Evolutionary conservation across 35 echinoderm and acorn worm species (phyloP).

Genomic region (Ptychodera flava): DNA sequence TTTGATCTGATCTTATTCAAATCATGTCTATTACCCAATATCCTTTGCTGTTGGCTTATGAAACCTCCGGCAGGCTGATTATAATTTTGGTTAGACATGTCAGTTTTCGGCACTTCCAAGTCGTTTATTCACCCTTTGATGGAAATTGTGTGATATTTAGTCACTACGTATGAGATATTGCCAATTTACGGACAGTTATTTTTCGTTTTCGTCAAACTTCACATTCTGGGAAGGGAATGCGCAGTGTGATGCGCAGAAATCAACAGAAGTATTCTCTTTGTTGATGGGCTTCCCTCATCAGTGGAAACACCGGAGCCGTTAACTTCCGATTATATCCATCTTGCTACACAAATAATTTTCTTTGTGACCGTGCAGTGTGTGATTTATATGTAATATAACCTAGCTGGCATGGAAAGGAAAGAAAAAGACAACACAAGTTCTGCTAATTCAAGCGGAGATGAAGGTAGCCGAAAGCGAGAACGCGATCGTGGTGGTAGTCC

Average conservation of each 20-base stretch:
- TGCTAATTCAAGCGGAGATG: slow-evolving; percentile 48
- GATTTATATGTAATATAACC: too few relatives aligned
- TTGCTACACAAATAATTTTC: too few relatives aligned
- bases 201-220: not conserved
- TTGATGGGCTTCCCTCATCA: not conserved
- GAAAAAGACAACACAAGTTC: slow-evolving; percentile 42
- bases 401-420: slow-evolving; percentile 65
- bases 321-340: too few relatives aligned
- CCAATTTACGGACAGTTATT: too few relatives aligned
- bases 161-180: too few relatives aligned
- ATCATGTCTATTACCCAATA: not conserved
- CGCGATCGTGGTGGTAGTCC: slow-evolving; percentile 19
- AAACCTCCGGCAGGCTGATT: too few relatives aligned
- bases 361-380: too few relatives aligned
- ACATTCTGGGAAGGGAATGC: not conserved
- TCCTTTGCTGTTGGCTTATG: not conserved
- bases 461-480: slow-evolving; percentile 44
- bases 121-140: too few relatives aligned
- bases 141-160: too few relatives aligned
- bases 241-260: not conserved
- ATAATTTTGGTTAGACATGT: too few relatives aligned
- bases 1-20: slow-evolving; percentile 1
- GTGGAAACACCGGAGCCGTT: too few relatives aligned
- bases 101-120: too few relatives aligned
- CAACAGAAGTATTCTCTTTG: not conserved